These are phyloP conservation scores for Heterochromis multidens DNA, from an alignment of 2,113 vertebrate species.

Conservation along the genomic window DNA sequence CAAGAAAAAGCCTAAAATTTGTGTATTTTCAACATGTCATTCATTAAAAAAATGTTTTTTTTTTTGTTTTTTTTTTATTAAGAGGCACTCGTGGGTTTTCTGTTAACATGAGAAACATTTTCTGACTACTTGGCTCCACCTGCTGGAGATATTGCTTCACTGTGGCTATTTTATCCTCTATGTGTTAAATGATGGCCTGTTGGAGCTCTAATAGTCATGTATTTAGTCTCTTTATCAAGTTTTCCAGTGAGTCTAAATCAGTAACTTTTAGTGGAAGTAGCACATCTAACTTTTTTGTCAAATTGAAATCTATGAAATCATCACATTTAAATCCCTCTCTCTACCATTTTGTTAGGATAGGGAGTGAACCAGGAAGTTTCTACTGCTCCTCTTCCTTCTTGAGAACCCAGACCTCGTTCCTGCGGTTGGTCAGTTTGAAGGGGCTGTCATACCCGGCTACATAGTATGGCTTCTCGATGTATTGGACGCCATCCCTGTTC, in stretches of 20 bases:
- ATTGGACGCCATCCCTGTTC: conserved; percentile 74
- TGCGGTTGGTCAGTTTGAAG: conserved; percentile 78
- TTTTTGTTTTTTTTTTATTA: not conserved
- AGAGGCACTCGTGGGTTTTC: conserved; percentile 11
- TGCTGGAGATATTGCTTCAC: not conserved
- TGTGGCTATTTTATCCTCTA: not conserved
- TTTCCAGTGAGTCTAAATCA: not conserved
- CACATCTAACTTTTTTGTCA: not conserved
- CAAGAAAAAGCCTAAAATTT: not conserved
- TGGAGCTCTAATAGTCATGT: not conserved
- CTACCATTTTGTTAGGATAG: not conserved
- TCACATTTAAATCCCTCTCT: not conserved
- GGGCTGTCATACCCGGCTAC: conserved; percentile 78
- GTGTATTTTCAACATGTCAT: not conserved
- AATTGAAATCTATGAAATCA: not conserved
- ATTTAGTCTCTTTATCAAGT: not conserved
- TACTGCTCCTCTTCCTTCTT: conserved; percentile 50
- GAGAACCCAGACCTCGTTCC: conserved; percentile 80
- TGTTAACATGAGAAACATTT: not conserved
- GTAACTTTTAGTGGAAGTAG: not conserved
- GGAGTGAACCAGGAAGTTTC: not conserved
- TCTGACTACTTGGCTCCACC: conserved; percentile 13
- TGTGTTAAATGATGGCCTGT: not conserved
- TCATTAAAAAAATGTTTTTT: not conserved
- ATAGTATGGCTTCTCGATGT: conserved; percentile 78